These are phyloP conservation scores for Serinus canaria DNA, from an alignment of 2,113 vertebrate genomes.

Conservation along the genomic window DNA sequence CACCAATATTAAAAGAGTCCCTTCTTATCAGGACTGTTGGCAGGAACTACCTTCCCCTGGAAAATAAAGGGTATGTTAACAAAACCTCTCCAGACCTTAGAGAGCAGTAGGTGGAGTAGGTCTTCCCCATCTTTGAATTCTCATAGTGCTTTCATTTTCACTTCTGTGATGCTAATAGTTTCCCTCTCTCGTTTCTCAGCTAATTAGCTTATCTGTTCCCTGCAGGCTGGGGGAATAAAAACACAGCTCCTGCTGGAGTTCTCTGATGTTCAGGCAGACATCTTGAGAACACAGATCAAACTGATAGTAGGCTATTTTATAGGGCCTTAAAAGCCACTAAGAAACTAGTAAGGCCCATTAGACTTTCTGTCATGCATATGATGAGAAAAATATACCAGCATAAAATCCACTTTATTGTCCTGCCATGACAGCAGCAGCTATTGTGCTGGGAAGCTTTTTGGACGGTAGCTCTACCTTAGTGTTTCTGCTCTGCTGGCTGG, in stretches of 20 bases:
- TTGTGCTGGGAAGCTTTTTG: slow-evolving; percentile 74
- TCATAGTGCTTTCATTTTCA: background rate
- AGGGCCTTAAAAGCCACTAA: slow-evolving; percentile 81
- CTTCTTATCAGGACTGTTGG: background rate
- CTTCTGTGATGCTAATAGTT: slow-evolving; percentile 50
- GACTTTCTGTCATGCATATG: slow-evolving; percentile 90
- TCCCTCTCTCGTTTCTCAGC: slow-evolving; percentile 82
- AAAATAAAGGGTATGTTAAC: background rate
- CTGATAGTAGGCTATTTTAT: slow-evolving; percentile 76
- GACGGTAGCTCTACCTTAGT: slow-evolving; percentile 59
- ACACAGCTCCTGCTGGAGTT: slow-evolving; percentile 76
- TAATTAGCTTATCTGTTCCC: slow-evolving; percentile 80
- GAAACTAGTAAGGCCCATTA: slow-evolving; percentile 90
- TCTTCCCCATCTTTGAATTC: background rate
- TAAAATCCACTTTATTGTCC: slow-evolving; percentile 81
- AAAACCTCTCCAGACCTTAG: background rate
- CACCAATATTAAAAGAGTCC: background rate
- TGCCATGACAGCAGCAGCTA: slow-evolving; percentile 78
- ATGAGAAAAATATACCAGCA: slow-evolving; percentile 78
- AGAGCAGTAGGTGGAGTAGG: background rate
- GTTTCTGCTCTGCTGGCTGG: slow-evolving; percentile 77
- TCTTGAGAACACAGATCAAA: slow-evolving; percentile 76
- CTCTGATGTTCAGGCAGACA: slow-evolving; percentile 77
- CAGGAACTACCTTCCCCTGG: background rate
- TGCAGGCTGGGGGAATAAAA: slow-evolving; percentile 80